Evolutionary conservation across 2,113 vertebrate genomes (phyloP).

Genomic region (Sceloporus undulatus): DNA sequence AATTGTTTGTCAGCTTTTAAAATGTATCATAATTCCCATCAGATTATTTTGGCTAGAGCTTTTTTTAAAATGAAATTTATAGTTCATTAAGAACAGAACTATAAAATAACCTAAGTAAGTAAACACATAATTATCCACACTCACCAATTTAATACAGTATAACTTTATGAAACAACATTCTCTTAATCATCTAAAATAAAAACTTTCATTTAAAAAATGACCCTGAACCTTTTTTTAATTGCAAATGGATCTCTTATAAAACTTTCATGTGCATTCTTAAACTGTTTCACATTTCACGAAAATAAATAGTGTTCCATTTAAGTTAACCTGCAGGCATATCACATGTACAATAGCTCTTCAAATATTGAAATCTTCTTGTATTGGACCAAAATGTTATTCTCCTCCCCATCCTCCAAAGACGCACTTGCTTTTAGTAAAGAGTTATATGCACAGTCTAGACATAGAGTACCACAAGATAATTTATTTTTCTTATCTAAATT

Average conservation of each 20-base stretch:
- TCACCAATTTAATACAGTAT: not conserved
- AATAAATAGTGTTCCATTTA: slow-evolving; percentile 26
- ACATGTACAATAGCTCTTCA: slow-evolving; percentile 14
- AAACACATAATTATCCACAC: not conserved
- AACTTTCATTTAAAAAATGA: not conserved
- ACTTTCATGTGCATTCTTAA: slow-evolving; percentile 19
- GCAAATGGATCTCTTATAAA: slow-evolving; percentile 11
- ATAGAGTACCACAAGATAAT: slow-evolving; percentile 28
- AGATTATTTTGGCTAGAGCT: not conserved
- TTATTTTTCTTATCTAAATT: slow-evolving; percentile 50
- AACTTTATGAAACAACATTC: not conserved
- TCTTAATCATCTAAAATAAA: not conserved
- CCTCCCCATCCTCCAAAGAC: slow-evolving; percentile 50
- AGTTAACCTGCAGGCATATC: not conserved
- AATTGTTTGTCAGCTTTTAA: not conserved
- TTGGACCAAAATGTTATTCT: slow-evolving; percentile 19
- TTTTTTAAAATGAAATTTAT: not conserved
- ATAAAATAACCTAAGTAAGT: not conserved
- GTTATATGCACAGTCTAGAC: slow-evolving; percentile 22
- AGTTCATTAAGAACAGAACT: not conserved
- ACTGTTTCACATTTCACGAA: not conserved
- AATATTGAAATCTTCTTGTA: not conserved
- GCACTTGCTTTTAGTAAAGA: slow-evolving; percentile 58
- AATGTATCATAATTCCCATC: not conserved
- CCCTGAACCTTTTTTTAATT: slow-evolving; percentile 3